Conservation (phyloP, 1,140 invertebrate genomes). For the Thalassaphorura encarpata region DNA sequence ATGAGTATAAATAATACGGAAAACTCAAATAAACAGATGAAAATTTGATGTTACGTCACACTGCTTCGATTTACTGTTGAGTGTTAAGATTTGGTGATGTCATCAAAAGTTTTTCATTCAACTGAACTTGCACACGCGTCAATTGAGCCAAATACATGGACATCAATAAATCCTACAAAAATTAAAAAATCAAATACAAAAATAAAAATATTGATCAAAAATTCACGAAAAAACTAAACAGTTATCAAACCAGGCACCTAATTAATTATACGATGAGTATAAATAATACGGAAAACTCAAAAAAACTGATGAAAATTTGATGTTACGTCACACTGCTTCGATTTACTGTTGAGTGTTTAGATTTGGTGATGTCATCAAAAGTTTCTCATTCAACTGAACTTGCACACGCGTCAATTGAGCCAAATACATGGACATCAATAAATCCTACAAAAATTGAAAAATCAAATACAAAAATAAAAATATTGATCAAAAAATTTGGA, state of each 20-base stretch:
- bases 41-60: no score
- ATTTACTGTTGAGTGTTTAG: conserved; percentile 19
- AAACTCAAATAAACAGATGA: no score
- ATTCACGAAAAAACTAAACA: no score
- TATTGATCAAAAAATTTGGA: neutral
- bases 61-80: no score
- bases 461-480: conserved; percentile 2
- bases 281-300: no score
- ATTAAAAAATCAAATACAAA: no score
- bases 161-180: conserved; percentile 82
- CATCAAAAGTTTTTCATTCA: conserved; percentile 76
- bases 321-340: no score
- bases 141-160: conserved; percentile 88
- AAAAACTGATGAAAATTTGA: no score
- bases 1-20: no score
- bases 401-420: conserved; percentile 94
- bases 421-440: conserved; percentile 90
- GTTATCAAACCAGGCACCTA: no score
- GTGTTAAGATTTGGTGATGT: conserved; percentile 22
- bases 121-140: conserved; percentile 87
- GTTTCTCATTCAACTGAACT: conserved; percentile 87
- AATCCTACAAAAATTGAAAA: conserved; percentile 51
- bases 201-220: no score
- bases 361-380: conserved; percentile 38
- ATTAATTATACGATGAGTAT: no score